phyloP scores from a whole-genome alignment of 2,888 invertebrate species.

The Hyalella azteca region DNA sequence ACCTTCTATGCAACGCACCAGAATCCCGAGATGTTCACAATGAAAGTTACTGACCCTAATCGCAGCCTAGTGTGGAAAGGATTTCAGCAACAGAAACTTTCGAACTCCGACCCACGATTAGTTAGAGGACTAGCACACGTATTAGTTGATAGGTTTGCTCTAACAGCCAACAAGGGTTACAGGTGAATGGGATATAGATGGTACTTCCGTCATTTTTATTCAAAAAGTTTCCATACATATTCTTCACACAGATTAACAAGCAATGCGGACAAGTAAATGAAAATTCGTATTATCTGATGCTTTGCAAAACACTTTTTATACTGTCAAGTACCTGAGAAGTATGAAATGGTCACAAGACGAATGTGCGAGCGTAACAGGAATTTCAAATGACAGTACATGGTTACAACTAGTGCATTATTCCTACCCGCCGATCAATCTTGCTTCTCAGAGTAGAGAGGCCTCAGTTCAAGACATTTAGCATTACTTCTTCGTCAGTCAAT shows the following conservation, averaged over 20 bases:
- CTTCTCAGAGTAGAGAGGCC: not conserved
- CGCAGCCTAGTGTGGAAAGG: too few relatives aligned
- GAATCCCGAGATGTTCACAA: too few relatives aligned
- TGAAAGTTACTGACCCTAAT: too few relatives aligned
- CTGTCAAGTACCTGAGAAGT: not conserved
- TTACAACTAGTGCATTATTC: not conserved
- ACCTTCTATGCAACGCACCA: too few relatives aligned
- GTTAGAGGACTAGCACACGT: too few relatives aligned
- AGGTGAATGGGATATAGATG: not conserved
- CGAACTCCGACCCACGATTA: too few relatives aligned
- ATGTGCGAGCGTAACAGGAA: not conserved
- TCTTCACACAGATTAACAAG: conserved; percentile 24
- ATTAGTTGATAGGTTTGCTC: too few relatives aligned
- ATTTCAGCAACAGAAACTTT: too few relatives aligned
- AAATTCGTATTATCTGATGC: not conserved
- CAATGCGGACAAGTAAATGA: not conserved
- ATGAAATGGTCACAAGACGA: not conserved
- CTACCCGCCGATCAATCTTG: not conserved
- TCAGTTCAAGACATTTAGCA: not conserved
- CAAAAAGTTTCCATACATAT: conserved; percentile 23
- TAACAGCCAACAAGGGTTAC: too few relatives aligned
- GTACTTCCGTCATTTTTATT: not conserved
- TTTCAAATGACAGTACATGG: not conserved
- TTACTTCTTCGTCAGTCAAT: not conserved
- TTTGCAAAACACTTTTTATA: not conserved